These are phyloP conservation scores for Oreochromis tanganicae DNA, from an alignment of 2,113 vertebrate genomes.

Conservation along the genomic window DNA sequence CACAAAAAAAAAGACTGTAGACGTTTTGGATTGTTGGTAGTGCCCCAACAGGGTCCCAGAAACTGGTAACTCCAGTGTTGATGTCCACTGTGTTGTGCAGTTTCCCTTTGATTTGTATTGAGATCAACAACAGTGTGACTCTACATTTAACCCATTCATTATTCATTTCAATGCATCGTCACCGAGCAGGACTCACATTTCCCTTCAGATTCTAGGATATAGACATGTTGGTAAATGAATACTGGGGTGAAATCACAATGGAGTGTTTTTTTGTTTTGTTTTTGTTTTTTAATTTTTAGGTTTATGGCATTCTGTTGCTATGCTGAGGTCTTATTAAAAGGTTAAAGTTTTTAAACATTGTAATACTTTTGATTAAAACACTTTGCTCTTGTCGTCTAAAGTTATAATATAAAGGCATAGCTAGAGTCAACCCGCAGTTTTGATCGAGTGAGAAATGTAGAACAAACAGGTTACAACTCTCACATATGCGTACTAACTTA, in stretches of 20 bases:
- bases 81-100: not conserved
- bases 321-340: not conserved
- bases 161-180: not conserved
- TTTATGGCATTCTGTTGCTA: not conserved
- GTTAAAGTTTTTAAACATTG: not conserved
- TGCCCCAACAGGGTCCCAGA: not conserved
- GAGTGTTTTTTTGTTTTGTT: rapidly evolving
- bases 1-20: not conserved
- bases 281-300: not conserved
- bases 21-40: not conserved
- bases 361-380: not conserved
- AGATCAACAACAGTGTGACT: not conserved
- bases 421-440: not conserved
- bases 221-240: not conserved
- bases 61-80: not conserved
- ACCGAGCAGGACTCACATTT: not conserved
- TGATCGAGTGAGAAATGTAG: not conserved
- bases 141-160: not conserved
- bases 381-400: not conserved
- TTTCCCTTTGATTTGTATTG: not conserved
- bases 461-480: not conserved
- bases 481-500: not conserved
- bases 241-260: not conserved
- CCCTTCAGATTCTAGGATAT: not conserved
- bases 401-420: not conserved